A percentile compares a stretch with the other conserved stretches of the same genome.
These are phyloP conservation scores for Characodon lateralis DNA, from an alignment of 2,797 vertebrate species.

Conservation along the genomic window DNA sequence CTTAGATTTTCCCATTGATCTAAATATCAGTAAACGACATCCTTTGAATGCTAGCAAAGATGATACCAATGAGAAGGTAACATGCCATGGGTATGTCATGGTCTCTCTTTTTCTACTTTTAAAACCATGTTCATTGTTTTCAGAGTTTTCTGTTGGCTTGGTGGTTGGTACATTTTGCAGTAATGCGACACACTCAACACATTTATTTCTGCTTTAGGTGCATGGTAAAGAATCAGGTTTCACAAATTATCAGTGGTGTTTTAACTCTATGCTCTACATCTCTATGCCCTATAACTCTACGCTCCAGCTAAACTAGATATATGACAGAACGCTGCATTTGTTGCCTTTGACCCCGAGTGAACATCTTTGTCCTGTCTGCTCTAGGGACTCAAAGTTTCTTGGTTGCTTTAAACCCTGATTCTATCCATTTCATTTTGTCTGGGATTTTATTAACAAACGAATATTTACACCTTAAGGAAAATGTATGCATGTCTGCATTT, in stretches of 20 bases:
- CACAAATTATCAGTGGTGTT: neutral
- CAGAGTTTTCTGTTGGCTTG: neutral
- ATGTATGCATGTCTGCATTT: neutral
- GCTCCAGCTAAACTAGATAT: neutral
- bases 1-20: too few relatives aligned
- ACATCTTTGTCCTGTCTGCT: neutral
- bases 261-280: neutral
- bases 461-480: neutral
- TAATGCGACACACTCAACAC: neutral
- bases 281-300: too few relatives aligned
- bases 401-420: too few relatives aligned
- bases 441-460: neutral
- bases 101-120: neutral
- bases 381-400: neutral
- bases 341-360: neutral
- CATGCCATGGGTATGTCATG: neutral
- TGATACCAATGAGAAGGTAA: neutral
- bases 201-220: neutral
- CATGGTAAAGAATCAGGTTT: neutral
- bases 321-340: neutral
- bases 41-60: neutral
- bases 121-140: neutral
- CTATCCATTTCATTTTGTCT: too few relatives aligned
- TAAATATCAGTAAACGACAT: neutral
- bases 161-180: neutral